A percentile compares a stretch with the other conserved stretches of the same genome.
Evolutionary conservation across 2,797 vertebrate genomes (phyloP).

Genomic region (Emydoidea blandingii): DNA sequence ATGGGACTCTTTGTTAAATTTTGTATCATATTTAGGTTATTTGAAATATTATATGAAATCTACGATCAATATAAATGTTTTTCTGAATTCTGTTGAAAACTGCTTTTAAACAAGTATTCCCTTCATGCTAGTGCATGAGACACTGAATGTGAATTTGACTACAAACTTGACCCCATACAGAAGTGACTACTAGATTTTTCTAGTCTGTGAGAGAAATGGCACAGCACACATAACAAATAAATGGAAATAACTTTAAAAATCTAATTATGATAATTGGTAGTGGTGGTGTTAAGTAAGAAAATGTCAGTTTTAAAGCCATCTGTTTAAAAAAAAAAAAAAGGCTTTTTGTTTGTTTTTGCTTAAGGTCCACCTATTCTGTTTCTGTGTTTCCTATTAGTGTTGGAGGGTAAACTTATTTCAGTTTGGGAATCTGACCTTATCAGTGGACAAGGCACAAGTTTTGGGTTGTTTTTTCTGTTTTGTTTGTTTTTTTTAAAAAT

Average conservation of each 20-base stretch:
- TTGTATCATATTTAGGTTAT: not conserved
- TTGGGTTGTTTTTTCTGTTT: not conserved
- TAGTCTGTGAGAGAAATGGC: not conserved
- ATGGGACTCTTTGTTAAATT: not conserved
- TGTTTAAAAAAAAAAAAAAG: not conserved
- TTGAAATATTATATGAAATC: not conserved
- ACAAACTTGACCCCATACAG: not conserved
- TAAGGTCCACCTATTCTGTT: not conserved
- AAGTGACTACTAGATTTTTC: not conserved
- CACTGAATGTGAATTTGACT: not conserved
- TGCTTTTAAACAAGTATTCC: not conserved
- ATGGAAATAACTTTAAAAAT: not conserved
- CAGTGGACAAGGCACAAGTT: not conserved
- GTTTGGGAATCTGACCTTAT: not conserved
- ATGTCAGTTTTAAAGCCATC: not conserved
- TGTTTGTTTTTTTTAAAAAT: not conserved
- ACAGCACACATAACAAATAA: not conserved
- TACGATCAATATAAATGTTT: not conserved
- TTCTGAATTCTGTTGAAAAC: not conserved
- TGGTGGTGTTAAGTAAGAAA: not conserved
- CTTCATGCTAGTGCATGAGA: not conserved
- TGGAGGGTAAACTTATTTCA: conserved; percentile 4
- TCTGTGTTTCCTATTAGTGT: not conserved
- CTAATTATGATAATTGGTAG: not conserved
- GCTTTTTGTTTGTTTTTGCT: not conserved